phyloP scores from a whole-genome alignment of 1,140 invertebrate genomes.

The Yoshiicerus persimilis region DNA sequence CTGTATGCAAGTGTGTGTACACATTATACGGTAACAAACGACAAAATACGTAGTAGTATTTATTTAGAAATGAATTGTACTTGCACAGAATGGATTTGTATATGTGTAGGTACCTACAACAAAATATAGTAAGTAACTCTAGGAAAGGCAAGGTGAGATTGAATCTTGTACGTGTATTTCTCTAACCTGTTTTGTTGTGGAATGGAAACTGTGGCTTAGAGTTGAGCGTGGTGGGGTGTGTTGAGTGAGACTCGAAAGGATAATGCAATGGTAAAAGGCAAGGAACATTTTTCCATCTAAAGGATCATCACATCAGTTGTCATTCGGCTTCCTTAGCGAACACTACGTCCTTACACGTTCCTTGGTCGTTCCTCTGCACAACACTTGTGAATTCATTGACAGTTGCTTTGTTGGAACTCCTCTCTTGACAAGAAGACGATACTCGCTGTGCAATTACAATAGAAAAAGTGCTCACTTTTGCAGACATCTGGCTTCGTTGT shows the following conservation, averaged over 20 bases:
- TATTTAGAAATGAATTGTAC: not conserved
- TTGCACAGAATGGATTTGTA: not conserved
- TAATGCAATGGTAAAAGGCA: too few species aligned
- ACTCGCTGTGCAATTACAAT: not conserved
- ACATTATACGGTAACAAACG: not conserved
- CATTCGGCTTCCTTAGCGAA: not conserved
- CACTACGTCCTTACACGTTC: not conserved
- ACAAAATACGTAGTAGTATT: not conserved
- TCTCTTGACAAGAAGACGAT: not conserved
- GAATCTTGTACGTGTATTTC: not conserved
- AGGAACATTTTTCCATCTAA: not conserved
- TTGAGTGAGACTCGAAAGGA: not conserved
- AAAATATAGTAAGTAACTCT: not conserved
- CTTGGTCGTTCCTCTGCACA: not conserved
- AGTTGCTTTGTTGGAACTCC: not conserved
- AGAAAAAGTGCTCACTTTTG: not conserved
- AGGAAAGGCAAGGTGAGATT: not conserved
- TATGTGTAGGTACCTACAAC: not conserved
- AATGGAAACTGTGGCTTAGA: not conserved
- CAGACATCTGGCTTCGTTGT: not conserved
- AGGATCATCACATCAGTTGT: not conserved
- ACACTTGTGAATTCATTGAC: not conserved
- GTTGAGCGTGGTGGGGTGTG: not conserved
- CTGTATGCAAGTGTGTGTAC: not conserved
- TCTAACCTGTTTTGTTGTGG: not conserved